Evolutionary conservation across 2,113 vertebrate genomes (phyloP).

Genomic region (Bostrychus sinensis): DNA sequence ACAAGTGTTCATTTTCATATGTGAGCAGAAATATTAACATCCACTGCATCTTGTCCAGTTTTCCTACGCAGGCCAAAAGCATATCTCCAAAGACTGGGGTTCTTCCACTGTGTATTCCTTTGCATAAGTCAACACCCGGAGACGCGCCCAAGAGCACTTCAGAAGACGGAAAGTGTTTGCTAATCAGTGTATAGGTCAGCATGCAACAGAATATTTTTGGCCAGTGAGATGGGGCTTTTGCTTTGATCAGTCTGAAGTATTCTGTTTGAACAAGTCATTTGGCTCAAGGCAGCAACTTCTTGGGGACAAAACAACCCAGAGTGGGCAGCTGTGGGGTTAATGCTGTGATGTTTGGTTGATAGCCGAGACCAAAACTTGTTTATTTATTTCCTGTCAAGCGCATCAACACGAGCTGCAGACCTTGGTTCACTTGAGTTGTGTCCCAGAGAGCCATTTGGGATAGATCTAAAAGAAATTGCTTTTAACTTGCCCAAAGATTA

Average conservation of each 20-base stretch:
- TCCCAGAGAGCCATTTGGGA: slow-evolving; percentile 22
- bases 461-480: slow-evolving; percentile 26
- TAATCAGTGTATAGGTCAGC: slow-evolving; percentile 78
- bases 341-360: slow-evolving; percentile 62
- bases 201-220: slow-evolving; percentile 74
- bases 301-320: slow-evolving; percentile 49
- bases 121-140: slow-evolving; percentile 50
- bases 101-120: slow-evolving; percentile 28
- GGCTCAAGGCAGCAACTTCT: slow-evolving; percentile 63
- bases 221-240: slow-evolving; percentile 49
- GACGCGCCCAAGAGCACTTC: slow-evolving; percentile 41
- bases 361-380: slow-evolving; percentile 22
- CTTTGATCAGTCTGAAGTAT: slow-evolving; percentile 76
- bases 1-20: not conserved
- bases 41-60: not conserved
- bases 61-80: slow-evolving; percentile 15
- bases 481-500: not conserved
- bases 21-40: not conserved
- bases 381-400: slow-evolving; percentile 36
- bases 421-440: slow-evolving; percentile 25
- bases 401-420: slow-evolving; percentile 15
- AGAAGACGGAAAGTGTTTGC: slow-evolving; percentile 67
- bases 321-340: slow-evolving; percentile 69
- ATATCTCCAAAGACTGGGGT: slow-evolving; percentile 32
- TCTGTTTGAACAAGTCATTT: slow-evolving; percentile 75